Percentiles rank a stretch among this genome's conserved stretches.
Evolutionary conservation across 1,140 invertebrate species (phyloP).

Genomic region (Rhopalosiphum padi): DNA sequence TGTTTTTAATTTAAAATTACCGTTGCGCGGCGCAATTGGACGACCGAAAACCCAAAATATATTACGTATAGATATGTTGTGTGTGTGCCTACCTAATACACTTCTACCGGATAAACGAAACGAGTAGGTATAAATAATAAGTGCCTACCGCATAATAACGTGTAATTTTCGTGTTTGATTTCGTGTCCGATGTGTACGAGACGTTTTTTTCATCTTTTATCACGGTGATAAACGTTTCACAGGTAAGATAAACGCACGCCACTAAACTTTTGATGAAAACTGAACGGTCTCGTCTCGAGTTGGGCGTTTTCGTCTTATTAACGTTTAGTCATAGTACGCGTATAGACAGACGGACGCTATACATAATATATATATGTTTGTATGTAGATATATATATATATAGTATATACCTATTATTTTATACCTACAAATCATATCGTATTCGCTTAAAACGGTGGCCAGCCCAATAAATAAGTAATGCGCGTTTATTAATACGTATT

Average conservation of each 20-base stretch:
- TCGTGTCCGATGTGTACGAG: neutral
- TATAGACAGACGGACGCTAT: neutral
- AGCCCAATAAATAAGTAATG: neutral
- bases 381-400: too few relatives aligned
- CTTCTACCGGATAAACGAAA: constrained; percentile 2
- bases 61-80: neutral
- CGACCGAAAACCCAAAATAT: neutral
- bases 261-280: neutral
- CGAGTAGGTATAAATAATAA: constrained; percentile 2
- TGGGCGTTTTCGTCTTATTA: constrained; percentile 17
- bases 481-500: too few relatives aligned
- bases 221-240: neutral
- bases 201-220: neutral
- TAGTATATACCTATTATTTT: neutral
- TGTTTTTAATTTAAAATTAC: constrained; percentile 15
- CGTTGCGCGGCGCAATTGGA: neutral
- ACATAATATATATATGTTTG: neutral
- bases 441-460: neutral
- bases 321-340: neutral
- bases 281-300: neutral
- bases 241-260: neutral
- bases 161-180: constrained; percentile 27
- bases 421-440: neutral
- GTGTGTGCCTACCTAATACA: neutral
- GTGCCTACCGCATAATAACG: constrained; percentile 6